Evolutionary conservation across 2,888 invertebrate species (phyloP).

Genomic region (Notodonta dromedarius): DNA sequence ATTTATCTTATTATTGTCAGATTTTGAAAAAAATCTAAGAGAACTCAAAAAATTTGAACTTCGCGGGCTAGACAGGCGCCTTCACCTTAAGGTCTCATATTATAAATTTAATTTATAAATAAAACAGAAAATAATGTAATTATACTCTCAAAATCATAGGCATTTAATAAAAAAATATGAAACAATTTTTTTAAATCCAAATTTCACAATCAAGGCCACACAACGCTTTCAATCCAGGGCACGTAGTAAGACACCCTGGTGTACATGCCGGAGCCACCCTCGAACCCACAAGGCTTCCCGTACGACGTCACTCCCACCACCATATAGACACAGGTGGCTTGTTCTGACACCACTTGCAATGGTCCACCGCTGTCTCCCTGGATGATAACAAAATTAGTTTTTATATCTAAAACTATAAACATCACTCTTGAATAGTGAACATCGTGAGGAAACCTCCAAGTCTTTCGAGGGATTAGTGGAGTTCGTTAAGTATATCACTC

Average conservation of each 20-base stretch:
- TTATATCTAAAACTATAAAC: background rate
- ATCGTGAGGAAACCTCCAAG: background rate
- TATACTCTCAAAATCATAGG: no score
- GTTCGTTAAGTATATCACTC: no score
- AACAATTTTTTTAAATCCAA: background rate
- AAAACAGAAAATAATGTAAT: no score
- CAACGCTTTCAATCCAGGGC: constrained; percentile 23
- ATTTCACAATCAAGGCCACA: constrained; percentile 17
- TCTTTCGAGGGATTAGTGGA: no score
- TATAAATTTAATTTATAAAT: no score
- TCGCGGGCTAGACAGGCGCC: no score
- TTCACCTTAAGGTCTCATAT: no score
- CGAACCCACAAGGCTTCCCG: constrained; percentile 11
- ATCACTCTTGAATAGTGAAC: background rate
- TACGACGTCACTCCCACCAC: constrained; percentile 19
- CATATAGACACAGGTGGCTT: constrained; percentile 4
- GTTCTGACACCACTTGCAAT: background rate
- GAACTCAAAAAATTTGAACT: no score
- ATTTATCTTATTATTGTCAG: no score
- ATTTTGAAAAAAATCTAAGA: no score
- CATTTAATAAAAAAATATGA: background rate
- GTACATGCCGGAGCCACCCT: constrained; percentile 17
- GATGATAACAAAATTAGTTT: background rate
- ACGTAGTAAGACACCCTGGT: constrained; percentile 18
- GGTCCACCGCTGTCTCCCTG: constrained; percentile 24